phyloP scores from a whole-genome alignment of 2,888 invertebrate genomes.

The Nomada hirtipes region DNA sequence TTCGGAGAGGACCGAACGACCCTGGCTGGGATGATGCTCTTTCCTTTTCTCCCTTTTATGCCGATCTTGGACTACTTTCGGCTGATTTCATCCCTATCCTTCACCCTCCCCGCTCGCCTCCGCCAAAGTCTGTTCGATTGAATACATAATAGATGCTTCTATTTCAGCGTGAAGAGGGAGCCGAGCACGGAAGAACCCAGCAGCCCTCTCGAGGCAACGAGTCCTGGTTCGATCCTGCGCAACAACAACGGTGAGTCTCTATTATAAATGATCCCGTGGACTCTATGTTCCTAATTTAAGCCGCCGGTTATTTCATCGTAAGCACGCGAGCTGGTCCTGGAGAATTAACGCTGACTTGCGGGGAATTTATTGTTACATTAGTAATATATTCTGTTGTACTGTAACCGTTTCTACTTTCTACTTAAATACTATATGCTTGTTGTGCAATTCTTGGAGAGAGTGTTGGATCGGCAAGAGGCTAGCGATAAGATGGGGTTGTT shows the following conservation, averaged over 20 bases:
- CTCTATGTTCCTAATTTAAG: conserved; percentile 42
- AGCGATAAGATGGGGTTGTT: too few species aligned
- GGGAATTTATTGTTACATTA: conserved; percentile 5
- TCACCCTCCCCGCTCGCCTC: neutral
- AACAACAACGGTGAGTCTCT: conserved; percentile 82
- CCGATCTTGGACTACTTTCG: conserved; percentile 70
- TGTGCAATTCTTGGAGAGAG: too few species aligned
- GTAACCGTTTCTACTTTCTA: too few species aligned
- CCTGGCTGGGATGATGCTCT: conserved; percentile 33
- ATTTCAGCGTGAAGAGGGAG: conserved; percentile 83
- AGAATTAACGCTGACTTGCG: conserved; percentile 8
- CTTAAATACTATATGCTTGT: too few species aligned
- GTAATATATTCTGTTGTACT: too few species aligned
- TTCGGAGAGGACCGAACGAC: conserved; percentile 27
- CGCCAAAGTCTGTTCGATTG: conserved; percentile 35
- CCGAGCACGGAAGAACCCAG: conserved; percentile 81
- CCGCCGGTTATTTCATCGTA: conserved; percentile 29
- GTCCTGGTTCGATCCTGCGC: conserved; percentile 82
- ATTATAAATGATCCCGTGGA: conserved; percentile 52
- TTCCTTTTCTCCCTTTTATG: neutral
- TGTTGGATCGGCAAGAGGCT: too few species aligned
- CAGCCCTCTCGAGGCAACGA: conserved; percentile 83
- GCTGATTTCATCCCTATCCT: conserved; percentile 26
- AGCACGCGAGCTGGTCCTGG: conserved; percentile 4
- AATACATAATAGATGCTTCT: conserved; percentile 79